Evolutionary conservation across 2,113 vertebrate species (phyloP).

Genomic region (Eretmochelys imbricata): DNA sequence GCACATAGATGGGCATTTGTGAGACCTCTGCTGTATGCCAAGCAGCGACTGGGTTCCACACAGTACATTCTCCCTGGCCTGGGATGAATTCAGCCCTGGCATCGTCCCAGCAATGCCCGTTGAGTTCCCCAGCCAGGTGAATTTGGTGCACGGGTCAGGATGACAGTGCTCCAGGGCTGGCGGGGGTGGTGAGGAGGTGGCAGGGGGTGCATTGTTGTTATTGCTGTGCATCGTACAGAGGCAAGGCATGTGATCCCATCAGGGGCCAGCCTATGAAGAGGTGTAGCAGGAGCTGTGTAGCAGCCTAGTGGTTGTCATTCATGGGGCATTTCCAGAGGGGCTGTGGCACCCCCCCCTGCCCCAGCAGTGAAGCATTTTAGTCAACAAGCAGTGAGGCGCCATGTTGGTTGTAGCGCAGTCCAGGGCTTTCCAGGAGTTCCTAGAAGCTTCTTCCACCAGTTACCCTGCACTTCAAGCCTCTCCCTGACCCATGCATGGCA

Average conservation of each 20-base stretch:
- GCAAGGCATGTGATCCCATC: background rate
- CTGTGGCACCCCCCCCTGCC: background rate
- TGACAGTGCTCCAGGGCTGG: rapidly evolving
- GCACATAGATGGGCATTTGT: background rate
- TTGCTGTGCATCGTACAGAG: conserved; percentile 33
- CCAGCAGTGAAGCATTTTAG: background rate
- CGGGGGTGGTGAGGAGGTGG: background rate
- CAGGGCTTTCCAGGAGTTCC: background rate
- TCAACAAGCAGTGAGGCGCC: background rate
- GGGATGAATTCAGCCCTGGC: background rate
- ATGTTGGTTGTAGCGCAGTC: background rate
- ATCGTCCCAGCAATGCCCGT: background rate
- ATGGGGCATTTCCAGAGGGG: background rate
- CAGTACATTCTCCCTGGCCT: background rate
- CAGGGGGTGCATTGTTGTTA: background rate
- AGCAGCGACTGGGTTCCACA: conserved; percentile 23
- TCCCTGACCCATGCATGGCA: background rate
- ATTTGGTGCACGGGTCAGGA: rapidly evolving
- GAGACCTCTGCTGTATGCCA: background rate
- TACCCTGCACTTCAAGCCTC: background rate
- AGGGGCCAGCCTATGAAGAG: rapidly evolving
- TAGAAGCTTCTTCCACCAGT: background rate
- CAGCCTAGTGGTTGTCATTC: rapidly evolving
- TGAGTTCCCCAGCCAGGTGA: background rate
- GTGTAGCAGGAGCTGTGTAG: background rate